These are phyloP conservation scores for Gallinago media DNA, from an alignment of 2,113 vertebrate genomes.

Conservation along the genomic window DNA sequence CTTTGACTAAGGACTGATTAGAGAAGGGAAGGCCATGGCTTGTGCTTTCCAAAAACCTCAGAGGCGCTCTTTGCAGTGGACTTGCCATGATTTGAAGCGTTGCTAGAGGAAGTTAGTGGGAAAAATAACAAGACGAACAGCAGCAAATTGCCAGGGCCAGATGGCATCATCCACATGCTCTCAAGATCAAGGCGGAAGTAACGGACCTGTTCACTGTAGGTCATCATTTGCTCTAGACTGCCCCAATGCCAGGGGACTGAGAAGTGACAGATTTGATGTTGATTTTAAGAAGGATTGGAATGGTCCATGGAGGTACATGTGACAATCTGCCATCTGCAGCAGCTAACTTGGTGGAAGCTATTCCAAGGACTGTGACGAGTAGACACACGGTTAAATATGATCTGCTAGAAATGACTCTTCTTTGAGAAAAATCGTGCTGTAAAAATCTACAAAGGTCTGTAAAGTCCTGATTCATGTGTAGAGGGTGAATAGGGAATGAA, in stretches of 20 bases:
- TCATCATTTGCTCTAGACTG: not conserved
- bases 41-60: not conserved
- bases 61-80: not conserved
- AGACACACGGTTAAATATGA: not conserved
- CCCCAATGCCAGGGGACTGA: not conserved
- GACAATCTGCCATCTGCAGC: not conserved
- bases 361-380: not conserved
- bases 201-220: not conserved
- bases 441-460: not conserved
- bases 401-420: not conserved
- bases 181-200: not conserved
- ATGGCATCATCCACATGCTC: not conserved
- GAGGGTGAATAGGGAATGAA: not conserved
- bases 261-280: not conserved
- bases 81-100: not conserved
- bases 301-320: rapidly evolving
- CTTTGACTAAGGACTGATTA: not conserved
- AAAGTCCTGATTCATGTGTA: not conserved
- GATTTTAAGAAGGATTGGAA: not conserved
- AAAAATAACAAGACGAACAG: not conserved
- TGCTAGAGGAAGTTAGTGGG: not conserved
- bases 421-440: not conserved
- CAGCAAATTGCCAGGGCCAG: not conserved
- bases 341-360: not conserved
- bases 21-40: not conserved